A percentile compares a stretch with the other conserved stretches of the same genome.
These are phyloP conservation scores for Notarius lentiginosus DNA, from an alignment of 2,113 vertebrate species.

Conservation along the genomic window DNA sequence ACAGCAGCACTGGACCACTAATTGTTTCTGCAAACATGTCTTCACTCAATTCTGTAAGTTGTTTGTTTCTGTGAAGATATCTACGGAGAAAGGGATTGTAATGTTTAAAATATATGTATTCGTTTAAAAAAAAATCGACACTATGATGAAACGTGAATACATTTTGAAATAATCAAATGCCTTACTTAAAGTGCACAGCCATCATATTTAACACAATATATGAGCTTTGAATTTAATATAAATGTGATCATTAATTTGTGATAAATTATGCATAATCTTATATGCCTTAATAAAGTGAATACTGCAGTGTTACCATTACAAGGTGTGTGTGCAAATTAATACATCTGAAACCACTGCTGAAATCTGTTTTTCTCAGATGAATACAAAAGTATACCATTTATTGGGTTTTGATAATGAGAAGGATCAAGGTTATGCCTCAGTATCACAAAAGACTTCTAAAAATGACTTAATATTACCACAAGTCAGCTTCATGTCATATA, in stretches of 20 bases:
- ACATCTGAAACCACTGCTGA: not conserved
- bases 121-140: not conserved
- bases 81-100: conserved; percentile 67
- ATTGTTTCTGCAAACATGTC: conserved; percentile 83
- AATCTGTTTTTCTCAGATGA: conserved; percentile 37
- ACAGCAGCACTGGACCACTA: conserved; percentile 89
- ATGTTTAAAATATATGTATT: not conserved
- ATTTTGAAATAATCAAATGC: not conserved
- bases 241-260: not conserved
- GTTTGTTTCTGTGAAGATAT: conserved; percentile 90
- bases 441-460: no score
- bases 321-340: not conserved
- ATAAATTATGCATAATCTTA: not conserved
- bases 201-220: not conserved
- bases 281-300: no score
- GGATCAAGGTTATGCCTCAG: no score
- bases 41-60: conserved; percentile 81
- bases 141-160: not conserved
- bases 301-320: no score
- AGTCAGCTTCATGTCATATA: no score
- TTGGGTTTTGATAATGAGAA: no score
- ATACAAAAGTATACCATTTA: no score
- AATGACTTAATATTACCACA: no score
- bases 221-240: not conserved
- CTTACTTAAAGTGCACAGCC: not conserved